Conservation (phyloP, 2,888 invertebrate species). For the Agrotis clavis region DNA sequence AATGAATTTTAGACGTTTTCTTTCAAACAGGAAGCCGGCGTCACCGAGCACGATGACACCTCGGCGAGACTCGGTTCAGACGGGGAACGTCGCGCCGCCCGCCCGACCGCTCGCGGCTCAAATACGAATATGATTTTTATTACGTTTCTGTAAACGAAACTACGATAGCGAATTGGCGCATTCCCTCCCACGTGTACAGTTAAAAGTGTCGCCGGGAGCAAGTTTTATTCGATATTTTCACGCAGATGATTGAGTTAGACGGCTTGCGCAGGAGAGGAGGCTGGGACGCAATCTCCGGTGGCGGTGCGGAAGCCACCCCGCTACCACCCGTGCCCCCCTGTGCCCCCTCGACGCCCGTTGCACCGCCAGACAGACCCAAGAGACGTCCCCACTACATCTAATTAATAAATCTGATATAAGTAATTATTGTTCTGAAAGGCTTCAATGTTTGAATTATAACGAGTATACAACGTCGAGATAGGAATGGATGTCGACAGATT, state of each 20-base stretch:
- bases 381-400: constrained; percentile 65
- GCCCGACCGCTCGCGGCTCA: constrained; percentile 62
- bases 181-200: constrained; percentile 76
- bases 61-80: constrained; percentile 67
- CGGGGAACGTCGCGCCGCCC: constrained; percentile 45
- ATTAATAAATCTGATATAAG: constrained; percentile 70
- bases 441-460: constrained; percentile 43
- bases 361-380: constrained; percentile 70
- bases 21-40: constrained; percentile 79
- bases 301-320: constrained; percentile 75
- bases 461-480: constrained; percentile 30
- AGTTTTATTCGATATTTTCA: constrained; percentile 88
- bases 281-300: constrained; percentile 89
- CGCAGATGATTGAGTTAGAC: constrained; percentile 88
- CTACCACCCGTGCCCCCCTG: constrained; percentile 25
- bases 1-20: constrained; percentile 78
- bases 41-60: constrained; percentile 71
- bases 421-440: constrained; percentile 62
- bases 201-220: constrained; percentile 80
- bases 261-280: constrained; percentile 88
- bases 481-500: constrained; percentile 45
- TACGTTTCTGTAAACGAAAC: constrained; percentile 71
- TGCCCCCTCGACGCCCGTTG: constrained; percentile 57
- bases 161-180: constrained; percentile 71
- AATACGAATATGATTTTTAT: constrained; percentile 74